Percentiles rank a stretch among this genome's conserved stretches.
Evolutionary conservation across 2,113 vertebrate species (phyloP).

Genomic region (Stigmatopora argus): DNA sequence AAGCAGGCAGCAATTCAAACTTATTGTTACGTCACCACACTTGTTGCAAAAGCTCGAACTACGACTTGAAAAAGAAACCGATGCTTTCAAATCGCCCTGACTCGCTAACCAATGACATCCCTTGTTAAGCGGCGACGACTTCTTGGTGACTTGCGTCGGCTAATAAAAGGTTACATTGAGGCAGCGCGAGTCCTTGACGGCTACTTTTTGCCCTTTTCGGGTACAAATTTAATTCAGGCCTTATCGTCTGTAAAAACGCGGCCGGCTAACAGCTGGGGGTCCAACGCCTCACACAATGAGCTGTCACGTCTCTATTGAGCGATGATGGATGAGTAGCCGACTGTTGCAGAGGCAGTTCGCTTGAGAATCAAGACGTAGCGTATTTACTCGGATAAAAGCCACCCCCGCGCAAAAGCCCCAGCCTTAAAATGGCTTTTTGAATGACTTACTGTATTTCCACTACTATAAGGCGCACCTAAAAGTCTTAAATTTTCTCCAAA

Average conservation of each 20-base stretch:
- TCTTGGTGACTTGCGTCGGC: constrained; percentile 52
- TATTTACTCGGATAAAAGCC: no score
- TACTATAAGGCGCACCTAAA: no score
- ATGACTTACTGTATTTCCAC: no score
- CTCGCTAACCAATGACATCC: constrained; percentile 38
- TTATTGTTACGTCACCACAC: constrained; percentile 13
- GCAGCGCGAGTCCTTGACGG: background rate
- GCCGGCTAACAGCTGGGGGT: constrained; percentile 1
- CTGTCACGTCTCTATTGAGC: constrained; percentile 66
- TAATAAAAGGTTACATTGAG: constrained; percentile 48
- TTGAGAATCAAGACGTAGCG: constrained; percentile 51
- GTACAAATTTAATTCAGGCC: constrained; percentile 32
- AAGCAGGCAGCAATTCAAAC: constrained; percentile 18
- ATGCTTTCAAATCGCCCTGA: constrained; percentile 32
- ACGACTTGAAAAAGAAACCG: constrained; percentile 13
- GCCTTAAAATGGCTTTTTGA: no score
- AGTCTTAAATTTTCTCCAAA: no score
- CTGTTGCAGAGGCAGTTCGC: constrained; percentile 61
- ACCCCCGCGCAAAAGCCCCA: no score
- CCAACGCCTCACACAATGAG: constrained; percentile 54
- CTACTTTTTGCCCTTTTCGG: background rate
- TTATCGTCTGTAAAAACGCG: constrained; percentile 15
- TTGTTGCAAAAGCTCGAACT: constrained; percentile 14
- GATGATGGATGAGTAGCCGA: constrained; percentile 57
- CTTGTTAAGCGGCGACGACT: constrained; percentile 36